Base-by-base conservation (phyloP, 2,888 invertebrate species). In the Drosophila testacea region DNA sequence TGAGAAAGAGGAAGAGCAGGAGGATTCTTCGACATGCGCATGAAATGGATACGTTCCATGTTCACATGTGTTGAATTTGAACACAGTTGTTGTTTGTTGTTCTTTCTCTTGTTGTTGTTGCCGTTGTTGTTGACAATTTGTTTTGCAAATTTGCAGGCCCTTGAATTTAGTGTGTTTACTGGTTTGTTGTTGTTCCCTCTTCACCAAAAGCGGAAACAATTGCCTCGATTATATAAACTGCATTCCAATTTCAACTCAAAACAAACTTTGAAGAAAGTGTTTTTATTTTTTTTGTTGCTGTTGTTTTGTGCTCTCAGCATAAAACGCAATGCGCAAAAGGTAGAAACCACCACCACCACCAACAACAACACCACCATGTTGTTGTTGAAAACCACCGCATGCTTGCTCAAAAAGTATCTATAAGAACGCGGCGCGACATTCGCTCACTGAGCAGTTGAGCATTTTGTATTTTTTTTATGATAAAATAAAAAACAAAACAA, bases 321-420 rank as follows among this genome's bases (percentile, higher is more conserved):
- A 67, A 66, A 80, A 88, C 69, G 88, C 86, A 83, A 89, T 89
- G 83, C 83, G 90, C 90, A 83, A 88, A 89, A 85, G 71, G 83
- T 69, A 55, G 57, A 78, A 81, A 61, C 65, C 44, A 47, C 47
- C 51, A 63, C 47, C 27, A 52, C 41, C 54, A 63, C 47, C 27
- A 52, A 38, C 54, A 46, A 36, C 32, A 55, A 16, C 32, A 39
- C 11, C 51, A 47, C 36, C 60, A 69, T 67, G 34, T 42, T 57
- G 39, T 32, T 52, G 13, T 13, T 30, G 50, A 61, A 47, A 34
- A 28, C 54, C 68, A 68, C 67, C 68, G 63, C 56, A 69, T 74
- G 65, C n/a, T 69, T 55, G 63, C 69, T 61, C 48, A 54, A 69
- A 69, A 83, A 83, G 83, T 79, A 74, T 89, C 73, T 80, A 73